Conservation (phyloP, 2,888 invertebrate species). For the Lordiphosa andalusiaca region DNA sequence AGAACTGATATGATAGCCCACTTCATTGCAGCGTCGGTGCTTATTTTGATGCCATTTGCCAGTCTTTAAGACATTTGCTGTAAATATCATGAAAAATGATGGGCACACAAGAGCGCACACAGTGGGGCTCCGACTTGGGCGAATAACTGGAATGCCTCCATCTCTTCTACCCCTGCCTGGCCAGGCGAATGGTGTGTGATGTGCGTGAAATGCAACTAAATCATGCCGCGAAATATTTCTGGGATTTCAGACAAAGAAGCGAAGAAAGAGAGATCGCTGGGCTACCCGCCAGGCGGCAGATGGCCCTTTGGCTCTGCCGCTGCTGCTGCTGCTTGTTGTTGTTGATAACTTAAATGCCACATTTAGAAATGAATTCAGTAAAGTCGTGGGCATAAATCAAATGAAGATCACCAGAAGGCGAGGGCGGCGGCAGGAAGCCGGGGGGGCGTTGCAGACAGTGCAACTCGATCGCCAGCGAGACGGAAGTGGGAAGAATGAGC, state of each 20-base stretch:
- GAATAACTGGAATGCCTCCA: conserved; percentile 45
- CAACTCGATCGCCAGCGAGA: conserved; percentile 49
- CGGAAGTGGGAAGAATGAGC: conserved; percentile 28
- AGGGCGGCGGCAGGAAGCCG: conserved; percentile 45
- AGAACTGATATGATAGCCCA: conserved; percentile 25
- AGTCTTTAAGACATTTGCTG: conserved; percentile 48
- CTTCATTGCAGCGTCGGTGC: conserved; percentile 33
- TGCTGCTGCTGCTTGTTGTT: conserved; percentile 38
- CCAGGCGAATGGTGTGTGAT: conserved; percentile 55
- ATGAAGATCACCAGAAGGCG: conserved; percentile 55
- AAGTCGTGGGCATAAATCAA: conserved; percentile 67
- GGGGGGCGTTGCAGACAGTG: conserved; percentile 28
- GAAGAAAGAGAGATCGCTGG: conserved; percentile 22
- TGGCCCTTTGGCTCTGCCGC: conserved; percentile 42
- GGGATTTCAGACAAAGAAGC: conserved; percentile 57
- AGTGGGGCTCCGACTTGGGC: conserved; percentile 28
- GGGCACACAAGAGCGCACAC: conserved; percentile 43
- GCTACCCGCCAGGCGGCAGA: conserved; percentile 59
- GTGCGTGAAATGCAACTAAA: conserved; percentile 73
- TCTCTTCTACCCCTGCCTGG: background rate
- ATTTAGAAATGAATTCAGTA: conserved; percentile 73
- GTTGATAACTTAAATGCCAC: conserved; percentile 74
- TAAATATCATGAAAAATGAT: conserved; percentile 61
- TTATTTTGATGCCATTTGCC: conserved; percentile 62
- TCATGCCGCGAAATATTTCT: conserved; percentile 73